Evolutionary conservation across 2,113 vertebrate genomes (phyloP), one percentile per base, ranked within the genome.

Genomic region (Eurypyga helias): DNA sequence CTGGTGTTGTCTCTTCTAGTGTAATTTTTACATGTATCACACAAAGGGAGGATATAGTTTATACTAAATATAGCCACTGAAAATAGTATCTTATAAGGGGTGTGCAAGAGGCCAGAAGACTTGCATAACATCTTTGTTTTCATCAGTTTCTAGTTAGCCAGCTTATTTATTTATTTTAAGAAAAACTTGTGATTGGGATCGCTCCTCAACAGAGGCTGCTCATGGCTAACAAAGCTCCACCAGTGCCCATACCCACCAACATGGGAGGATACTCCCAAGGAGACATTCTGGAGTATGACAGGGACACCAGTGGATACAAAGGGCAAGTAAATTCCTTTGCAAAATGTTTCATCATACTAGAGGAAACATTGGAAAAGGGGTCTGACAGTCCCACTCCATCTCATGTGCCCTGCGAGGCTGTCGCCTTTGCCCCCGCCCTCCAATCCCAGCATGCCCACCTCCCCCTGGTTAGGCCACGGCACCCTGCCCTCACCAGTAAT

Each of bases 331-430:
- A 81, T 26, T 58, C 38, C 25, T 77, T 46, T 58, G 45, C 21
- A 55, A 61, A 55, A 72, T 1, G 2, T 10, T 29, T 78, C 23
- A 21, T 25, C 7, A 4, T 17, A 38, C 28, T 7, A 7, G 19
- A 94, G 31, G 13, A 66, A 87, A 43, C 23, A 17, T 11, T 3
- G n/a, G n/a, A 66, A 60, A 77, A 54, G 0, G 4, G 13, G 34
- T 20, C 29, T 66, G 38, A 54, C 25, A 10, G 29, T 41, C 21
- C 15, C 5, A 2, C 12, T 52, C 21, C 25, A 49, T 11, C 23
- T 70, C 25, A 25, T 0, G 4, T 0, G 0, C 8, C 9, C n/a
- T 69, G 21, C 1, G 0, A 26, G 33, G 51, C 5, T 1, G 0
- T 12, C 2, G 10, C 16, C 20, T 48, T 73, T 73, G 31, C 17